These are phyloP conservation scores for Baryphthengus martii DNA, from an alignment of 2,113 vertebrate genomes.

Conservation along the genomic window DNA sequence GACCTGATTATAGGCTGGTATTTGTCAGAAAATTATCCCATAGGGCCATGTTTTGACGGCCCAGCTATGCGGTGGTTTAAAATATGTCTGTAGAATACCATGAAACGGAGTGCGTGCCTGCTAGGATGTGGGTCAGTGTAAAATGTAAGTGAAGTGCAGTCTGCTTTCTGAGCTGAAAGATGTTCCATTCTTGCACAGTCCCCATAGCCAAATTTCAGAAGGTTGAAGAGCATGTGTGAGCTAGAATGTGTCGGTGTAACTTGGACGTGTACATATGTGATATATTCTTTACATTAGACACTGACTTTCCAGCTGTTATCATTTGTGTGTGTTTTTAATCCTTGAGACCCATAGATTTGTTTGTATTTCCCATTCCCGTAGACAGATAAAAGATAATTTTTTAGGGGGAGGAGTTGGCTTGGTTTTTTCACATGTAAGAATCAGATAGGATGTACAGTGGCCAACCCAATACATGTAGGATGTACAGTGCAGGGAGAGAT, in stretches of 20 bases:
- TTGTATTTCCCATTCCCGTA: neutral
- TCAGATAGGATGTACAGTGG: neutral
- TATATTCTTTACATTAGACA: neutral
- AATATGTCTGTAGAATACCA: neutral
- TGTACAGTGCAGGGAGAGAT: neutral
- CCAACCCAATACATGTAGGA: neutral
- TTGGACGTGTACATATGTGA: accelerated
- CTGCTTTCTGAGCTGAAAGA: neutral
- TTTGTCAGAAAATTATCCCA: neutral
- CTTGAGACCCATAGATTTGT: neutral
- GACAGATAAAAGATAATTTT: neutral
- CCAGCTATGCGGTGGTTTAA: neutral
- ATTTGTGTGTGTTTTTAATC: neutral
- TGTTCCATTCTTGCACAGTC: neutral
- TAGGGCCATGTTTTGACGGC: neutral
- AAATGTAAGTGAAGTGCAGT: neutral
- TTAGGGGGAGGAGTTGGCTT: accelerated
- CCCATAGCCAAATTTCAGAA: neutral
- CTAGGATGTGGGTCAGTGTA: neutral
- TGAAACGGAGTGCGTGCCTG: neutral
- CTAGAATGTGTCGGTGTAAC: neutral
- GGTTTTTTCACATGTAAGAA: neutral
- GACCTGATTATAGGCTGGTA: neutral
- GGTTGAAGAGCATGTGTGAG: neutral
- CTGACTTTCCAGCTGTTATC: neutral